phyloP scores from a whole-genome alignment of 1,140 invertebrate genomes.

The Meloidogyne hapla region DNA sequence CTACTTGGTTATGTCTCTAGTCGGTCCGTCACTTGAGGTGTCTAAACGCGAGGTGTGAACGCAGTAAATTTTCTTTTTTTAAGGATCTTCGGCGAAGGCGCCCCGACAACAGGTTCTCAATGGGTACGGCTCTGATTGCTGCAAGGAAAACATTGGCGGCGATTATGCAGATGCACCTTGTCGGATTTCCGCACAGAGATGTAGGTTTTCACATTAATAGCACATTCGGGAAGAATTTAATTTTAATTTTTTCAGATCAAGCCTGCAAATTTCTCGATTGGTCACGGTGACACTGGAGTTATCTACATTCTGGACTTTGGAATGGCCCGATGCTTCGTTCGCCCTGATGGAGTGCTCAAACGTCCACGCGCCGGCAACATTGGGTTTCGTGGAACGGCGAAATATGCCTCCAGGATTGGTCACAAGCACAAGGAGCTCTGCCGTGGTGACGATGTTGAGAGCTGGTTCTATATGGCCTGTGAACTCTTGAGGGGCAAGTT shows the following conservation, averaged over 20 bases:
- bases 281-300: not conserved
- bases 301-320: not conserved
- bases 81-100: not conserved
- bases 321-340: not conserved
- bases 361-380: not conserved
- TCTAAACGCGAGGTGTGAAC: not conserved
- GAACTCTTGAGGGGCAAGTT: not conserved
- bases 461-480: conserved; percentile 4
- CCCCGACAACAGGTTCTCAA: not conserved
- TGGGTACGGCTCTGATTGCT: not conserved
- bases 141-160: not conserved
- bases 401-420: conserved; percentile 1
- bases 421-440: conserved; percentile 7
- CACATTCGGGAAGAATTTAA: not conserved
- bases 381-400: conserved; percentile 10
- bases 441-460: not conserved
- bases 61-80: not conserved
- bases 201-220: not conserved
- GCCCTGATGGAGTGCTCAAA: not conserved
- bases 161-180: not conserved
- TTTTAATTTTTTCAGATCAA: not conserved
- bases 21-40: not conserved
- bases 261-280: not conserved
- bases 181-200: not conserved
- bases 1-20: not conserved